A percentile compares a stretch with the other conserved stretches of the same genome.
Evolutionary conservation across 1,140 invertebrate species (phyloP).

Genomic region (Papilio glaucus): DNA sequence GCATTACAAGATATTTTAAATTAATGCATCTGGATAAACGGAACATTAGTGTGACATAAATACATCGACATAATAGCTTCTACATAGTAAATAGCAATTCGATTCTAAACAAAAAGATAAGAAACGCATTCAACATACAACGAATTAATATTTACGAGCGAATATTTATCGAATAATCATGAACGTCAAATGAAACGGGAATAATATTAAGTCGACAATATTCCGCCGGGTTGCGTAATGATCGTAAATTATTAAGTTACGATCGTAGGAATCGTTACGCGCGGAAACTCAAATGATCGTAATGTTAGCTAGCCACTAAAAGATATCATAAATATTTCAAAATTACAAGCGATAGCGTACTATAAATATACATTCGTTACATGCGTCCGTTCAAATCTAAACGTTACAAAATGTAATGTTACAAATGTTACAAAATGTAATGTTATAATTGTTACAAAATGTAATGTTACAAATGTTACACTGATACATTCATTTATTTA

Average conservation of each 20-base stretch:
- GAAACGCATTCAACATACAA: background rate
- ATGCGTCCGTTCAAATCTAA: background rate
- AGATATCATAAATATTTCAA: constrained; percentile 48
- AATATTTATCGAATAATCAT: constrained; percentile 59
- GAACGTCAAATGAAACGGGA: constrained; percentile 55
- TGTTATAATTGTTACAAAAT: no score
- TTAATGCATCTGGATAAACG: no score
- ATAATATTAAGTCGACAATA: constrained; percentile 47
- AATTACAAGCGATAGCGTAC: constrained; percentile 17
- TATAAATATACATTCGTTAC: background rate
- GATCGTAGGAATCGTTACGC: constrained; percentile 51
- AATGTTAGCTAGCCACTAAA: constrained; percentile 50
- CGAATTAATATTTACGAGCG: constrained; percentile 55
- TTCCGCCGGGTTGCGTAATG: constrained; percentile 53
- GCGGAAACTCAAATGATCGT: constrained; percentile 43
- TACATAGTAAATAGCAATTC: background rate
- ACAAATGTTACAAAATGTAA: no score
- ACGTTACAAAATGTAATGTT: no score
- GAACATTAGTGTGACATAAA: no score
- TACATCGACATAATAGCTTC: no score
- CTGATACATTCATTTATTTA: no score
- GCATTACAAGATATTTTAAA: no score
- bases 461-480: no score
- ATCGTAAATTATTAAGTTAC: constrained; percentile 67
- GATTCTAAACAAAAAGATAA: background rate